These are phyloP conservation scores for Hylaeus anthracinus DNA, from an alignment of 1,140 invertebrate genomes.

Conservation along the genomic window DNA sequence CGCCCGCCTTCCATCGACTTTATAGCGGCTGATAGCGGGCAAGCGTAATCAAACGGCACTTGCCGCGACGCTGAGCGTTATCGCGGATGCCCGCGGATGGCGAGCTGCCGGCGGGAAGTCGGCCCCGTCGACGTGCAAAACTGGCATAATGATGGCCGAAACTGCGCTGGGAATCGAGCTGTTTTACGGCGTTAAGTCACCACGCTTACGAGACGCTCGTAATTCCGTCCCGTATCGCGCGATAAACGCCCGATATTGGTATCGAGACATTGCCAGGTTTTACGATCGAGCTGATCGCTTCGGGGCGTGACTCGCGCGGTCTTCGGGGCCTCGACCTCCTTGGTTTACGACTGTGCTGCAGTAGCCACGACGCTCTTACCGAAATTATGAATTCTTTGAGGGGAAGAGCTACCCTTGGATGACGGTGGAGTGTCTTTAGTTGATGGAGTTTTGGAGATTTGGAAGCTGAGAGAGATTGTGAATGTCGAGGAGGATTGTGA, in stretches of 20 bases:
- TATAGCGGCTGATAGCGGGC: conserved; percentile 71
- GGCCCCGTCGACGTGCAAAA: conserved; percentile 21
- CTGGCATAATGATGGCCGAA: conserved; percentile 44
- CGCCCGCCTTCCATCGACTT: conserved; percentile 73
- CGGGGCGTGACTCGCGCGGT: conserved; percentile 32
- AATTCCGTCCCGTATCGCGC: conserved; percentile 23
- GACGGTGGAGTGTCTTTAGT: no score
- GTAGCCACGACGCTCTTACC: no score
- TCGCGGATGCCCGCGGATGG: conserved; percentile 10
- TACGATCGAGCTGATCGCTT: conserved; percentile 30
- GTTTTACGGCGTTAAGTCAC: conserved; percentile 11
- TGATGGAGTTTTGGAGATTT: no score
- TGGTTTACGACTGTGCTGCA: no score
- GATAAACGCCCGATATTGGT: conserved; percentile 18
- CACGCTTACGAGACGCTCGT: conserved; percentile 23
- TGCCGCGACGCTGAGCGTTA: conserved; percentile 57
- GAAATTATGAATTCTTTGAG: no score
- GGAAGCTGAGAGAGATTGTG: no score
- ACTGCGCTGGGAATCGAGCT: not conserved
- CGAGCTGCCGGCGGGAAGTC: not conserved
- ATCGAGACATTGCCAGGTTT: conserved; percentile 22
- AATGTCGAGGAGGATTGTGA: no score
- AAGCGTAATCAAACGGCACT: conserved; percentile 71
- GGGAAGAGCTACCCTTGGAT: no score
- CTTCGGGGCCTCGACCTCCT: no score